Evolutionary conservation across 2,888 invertebrate genomes (phyloP).

Genomic region (Mesochorus sp.): DNA sequence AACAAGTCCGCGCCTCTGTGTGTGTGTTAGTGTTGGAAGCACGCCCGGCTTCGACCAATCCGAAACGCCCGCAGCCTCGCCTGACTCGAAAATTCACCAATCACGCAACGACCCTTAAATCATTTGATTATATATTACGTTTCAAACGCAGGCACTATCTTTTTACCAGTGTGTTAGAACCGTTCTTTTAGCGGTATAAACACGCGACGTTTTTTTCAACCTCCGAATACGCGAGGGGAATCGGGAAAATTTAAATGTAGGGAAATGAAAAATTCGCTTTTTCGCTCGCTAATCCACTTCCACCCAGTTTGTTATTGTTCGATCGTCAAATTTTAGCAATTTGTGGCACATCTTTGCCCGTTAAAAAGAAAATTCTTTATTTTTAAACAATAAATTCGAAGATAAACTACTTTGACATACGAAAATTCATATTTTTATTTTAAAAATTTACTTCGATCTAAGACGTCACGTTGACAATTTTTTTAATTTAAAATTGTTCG

Average conservation of each 20-base stretch:
- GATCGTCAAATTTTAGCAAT: no score
- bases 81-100: conserved; percentile 76
- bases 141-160: conserved; percentile 27
- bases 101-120: conserved; percentile 65
- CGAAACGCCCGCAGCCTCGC: conserved; percentile 69
- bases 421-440: no score
- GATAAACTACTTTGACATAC: no score
- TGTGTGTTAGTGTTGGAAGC: conserved; percentile 69
- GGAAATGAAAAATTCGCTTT: background rate
- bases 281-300: no score
- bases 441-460: no score
- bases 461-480: no score
- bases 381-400: no score
- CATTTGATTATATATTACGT: conserved; percentile 37
- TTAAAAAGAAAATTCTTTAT: no score
- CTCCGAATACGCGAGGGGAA: background rate
- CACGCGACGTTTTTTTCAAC: conserved; percentile 9
- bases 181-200: background rate
- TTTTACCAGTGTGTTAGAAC: background rate
- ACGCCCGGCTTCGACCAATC: conserved; percentile 71
- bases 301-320: no score
- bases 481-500: no score
- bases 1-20: background rate
- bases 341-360: no score
- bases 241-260: background rate